Base-by-base conservation (phyloP, 2,113 vertebrate genomes). In the Sinocyclocheilus anshuiensis region DNA sequence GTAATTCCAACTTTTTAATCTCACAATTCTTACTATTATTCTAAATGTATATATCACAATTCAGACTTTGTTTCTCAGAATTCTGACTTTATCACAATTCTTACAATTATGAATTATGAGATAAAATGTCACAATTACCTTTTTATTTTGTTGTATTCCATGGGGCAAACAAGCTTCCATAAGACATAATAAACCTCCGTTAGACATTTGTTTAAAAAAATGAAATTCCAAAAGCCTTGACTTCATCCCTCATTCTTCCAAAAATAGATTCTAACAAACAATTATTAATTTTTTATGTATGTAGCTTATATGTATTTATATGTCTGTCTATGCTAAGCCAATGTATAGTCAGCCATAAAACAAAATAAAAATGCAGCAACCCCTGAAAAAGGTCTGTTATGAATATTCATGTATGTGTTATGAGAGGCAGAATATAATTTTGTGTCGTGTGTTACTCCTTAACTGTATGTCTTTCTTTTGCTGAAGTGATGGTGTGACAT, bases 401-500 rank as follows among this genome's bases (percentile, higher is more conserved):
- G 24, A 76, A 26, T 57, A 18, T 22, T 57, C 33, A 78, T 36
- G 15, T 8, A 39, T 78, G 10, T 20, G 20, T 29, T 77, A 4
- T 57, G 76, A 55, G 48, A 77, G 15, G 65, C 29, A n/a, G 20
- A 61, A 61, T 22, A 12, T 22, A 6, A 12, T 72, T 72, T 24
- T 80, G 57, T 80, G 22, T 45, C 20, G 42, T 20, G 78, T 11
- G 50, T 59, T 36, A 57, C 76, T 33, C 15, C 2, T 20, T 16
- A 45, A 18, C 8, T 7, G 42, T 22, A 59, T 16, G 16, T 55
- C 13, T 29, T 59, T 59, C 29, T 63, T 65, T 67, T 26, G 42
- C 59, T 1, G 8, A 48, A 81, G 39, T n/a, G 79, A 39, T 18
- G 59, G 39, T 45, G 82, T 61, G 36, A 77, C 81, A 82, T 89